These are phyloP conservation scores for Sturnira hondurensis DNA, from an alignment of 2,113 vertebrate species.

Conservation along the genomic window DNA sequence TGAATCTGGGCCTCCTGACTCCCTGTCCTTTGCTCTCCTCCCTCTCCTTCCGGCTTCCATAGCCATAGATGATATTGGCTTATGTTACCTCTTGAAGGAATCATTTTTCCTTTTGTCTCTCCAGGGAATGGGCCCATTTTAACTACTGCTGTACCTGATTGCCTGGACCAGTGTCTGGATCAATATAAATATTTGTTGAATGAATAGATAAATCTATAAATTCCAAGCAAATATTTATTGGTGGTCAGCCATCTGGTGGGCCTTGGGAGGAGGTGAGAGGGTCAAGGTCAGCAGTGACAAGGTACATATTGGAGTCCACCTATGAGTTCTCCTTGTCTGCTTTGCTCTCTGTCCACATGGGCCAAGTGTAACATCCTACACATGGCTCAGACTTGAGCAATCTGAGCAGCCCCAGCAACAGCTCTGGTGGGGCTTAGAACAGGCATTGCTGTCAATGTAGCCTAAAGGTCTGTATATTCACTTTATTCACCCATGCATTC, in stretches of 20 bases:
- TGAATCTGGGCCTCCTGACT: not conserved
- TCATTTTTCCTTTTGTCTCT: not conserved
- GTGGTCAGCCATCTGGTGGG: not conserved
- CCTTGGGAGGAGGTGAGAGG: not conserved
- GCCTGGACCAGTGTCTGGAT: not conserved
- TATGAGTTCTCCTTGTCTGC: not conserved
- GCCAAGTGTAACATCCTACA: not conserved
- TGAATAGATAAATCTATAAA: not conserved
- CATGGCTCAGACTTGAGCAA: not conserved
- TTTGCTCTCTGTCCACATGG: not conserved
- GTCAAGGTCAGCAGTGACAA: not conserved
- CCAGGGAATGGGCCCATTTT: not conserved
- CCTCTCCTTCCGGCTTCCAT: not conserved
- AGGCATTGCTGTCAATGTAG: not conserved
- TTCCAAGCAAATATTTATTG: not conserved
- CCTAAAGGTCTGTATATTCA: not conserved
- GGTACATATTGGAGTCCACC: not conserved
- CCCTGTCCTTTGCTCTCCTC: not conserved
- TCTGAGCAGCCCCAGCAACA: not conserved
- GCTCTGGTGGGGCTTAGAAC: not conserved
- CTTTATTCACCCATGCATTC: not conserved
- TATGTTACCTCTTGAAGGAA: not conserved
- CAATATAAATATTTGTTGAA: not conserved
- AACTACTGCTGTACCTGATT: not conserved
- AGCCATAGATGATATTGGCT: not conserved